These are phyloP conservation scores for Caracal caracal DNA, from an alignment of 2,113 vertebrate species.

Conservation along the genomic window DNA sequence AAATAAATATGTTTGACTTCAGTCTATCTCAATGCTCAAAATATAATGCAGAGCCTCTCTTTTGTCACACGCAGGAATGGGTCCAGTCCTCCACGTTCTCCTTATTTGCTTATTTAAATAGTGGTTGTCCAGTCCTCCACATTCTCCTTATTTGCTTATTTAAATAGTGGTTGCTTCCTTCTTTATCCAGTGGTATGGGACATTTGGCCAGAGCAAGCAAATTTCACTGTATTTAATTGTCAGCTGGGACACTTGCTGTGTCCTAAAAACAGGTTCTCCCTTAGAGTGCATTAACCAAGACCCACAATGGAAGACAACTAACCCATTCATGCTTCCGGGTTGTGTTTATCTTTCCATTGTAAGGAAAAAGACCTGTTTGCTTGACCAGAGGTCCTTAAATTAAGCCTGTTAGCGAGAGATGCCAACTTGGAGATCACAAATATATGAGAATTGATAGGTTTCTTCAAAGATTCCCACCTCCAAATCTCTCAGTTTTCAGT, in stretches of 20 bases:
- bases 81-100: background rate
- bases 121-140: background rate
- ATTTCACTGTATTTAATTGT: constrained; percentile 10
- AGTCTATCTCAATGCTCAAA: background rate
- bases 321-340: background rate
- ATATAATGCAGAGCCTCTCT: constrained; percentile 41
- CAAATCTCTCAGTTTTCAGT: background rate
- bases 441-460: background rate
- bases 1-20: constrained; percentile 47
- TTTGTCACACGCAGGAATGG: background rate
- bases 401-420: background rate
- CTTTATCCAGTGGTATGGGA: background rate
- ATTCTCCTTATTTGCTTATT: constrained; percentile 24
- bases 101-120: constrained; percentile 36
- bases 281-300: background rate
- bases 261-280: background rate
- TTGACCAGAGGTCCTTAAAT: background rate
- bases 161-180: background rate
- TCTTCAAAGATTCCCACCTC: background rate
- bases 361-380: background rate
- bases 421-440: background rate
- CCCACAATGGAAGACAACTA: background rate
- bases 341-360: background rate
- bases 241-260: constrained; percentile 40
- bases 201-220: constrained; percentile 14